phyloP scores from a whole-genome alignment of 2,113 vertebrate genomes.

The Atrichornis clamosus region DNA sequence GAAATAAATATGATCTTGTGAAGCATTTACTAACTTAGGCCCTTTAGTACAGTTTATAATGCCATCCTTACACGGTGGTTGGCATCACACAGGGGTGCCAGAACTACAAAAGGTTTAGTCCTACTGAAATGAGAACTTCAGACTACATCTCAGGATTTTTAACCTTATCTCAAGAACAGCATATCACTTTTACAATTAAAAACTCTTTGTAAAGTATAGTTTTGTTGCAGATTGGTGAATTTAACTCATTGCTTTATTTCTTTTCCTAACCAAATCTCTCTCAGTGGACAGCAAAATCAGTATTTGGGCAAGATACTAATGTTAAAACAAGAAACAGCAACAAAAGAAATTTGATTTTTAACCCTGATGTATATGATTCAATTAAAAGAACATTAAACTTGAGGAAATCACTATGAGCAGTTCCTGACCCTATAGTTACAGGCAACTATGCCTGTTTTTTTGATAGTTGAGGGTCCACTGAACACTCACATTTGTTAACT shows the following conservation, averaged over 20 bases:
- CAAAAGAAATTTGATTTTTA: not conserved
- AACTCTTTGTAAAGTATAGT: not conserved
- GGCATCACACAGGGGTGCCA: not conserved
- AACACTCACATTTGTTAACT: not conserved
- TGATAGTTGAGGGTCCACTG: not conserved
- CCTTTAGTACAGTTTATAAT: not conserved
- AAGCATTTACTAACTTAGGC: not conserved
- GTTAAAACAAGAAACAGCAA: not conserved
- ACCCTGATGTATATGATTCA: not conserved
- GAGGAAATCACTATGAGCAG: not conserved
- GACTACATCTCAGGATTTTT: not conserved
- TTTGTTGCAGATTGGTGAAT: not conserved
- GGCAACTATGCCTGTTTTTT: not conserved
- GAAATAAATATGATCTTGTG: accelerated
- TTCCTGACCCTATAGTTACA: not conserved
- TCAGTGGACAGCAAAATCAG: not conserved
- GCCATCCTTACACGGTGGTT: accelerated
- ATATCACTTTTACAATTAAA: not conserved
- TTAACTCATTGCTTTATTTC: not conserved
- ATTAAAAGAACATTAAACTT: not conserved
- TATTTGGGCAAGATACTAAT: not conserved
- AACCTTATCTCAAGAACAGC: not conserved
- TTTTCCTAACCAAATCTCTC: not conserved
- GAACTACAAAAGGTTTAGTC: not conserved
- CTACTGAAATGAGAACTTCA: not conserved